These are phyloP conservation scores for Spodoptera frugiperda DNA, from an alignment of 1,140 invertebrate genomes.

Conservation along the genomic window DNA sequence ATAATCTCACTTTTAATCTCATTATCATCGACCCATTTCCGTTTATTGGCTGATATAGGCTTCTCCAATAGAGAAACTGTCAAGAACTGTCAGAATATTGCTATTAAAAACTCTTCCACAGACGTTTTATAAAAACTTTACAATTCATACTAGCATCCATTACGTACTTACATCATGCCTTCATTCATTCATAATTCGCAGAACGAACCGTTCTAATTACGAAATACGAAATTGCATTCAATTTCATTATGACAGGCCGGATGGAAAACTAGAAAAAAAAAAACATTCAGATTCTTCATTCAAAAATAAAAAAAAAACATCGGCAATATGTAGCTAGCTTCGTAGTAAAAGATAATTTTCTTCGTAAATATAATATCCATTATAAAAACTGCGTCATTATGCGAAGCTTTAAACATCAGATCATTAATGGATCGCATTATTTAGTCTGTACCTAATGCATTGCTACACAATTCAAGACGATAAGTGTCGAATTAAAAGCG, in stretches of 20 bases:
- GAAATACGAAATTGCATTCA: too few relatives aligned
- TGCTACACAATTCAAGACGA: constrained; percentile 20
- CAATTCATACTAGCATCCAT: too few relatives aligned
- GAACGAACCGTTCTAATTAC: too few relatives aligned
- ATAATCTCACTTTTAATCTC: too few relatives aligned
- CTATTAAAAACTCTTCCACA: too few relatives aligned
- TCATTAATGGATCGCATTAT: constrained; percentile 33
- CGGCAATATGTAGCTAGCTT: background rate
- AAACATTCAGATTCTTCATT: background rate
- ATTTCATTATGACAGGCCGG: background rate
- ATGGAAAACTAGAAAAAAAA: background rate
- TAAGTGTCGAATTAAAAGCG: constrained; percentile 42
- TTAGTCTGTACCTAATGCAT: constrained; percentile 41
- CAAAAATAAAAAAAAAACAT: background rate
- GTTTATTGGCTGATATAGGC: too few relatives aligned
- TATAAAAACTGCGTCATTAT: constrained; percentile 26
- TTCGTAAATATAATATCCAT: constrained; percentile 22
- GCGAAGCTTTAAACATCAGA: background rate
- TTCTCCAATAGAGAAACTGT: too few relatives aligned
- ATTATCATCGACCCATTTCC: too few relatives aligned
- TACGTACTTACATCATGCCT: too few relatives aligned
- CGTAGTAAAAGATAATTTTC: constrained; percentile 31
- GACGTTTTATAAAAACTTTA: too few relatives aligned
- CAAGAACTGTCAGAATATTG: too few relatives aligned
- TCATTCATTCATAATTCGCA: too few relatives aligned